Conservation (phyloP, 2,888 invertebrate genomes). For the Heliconius cydno region DNA sequence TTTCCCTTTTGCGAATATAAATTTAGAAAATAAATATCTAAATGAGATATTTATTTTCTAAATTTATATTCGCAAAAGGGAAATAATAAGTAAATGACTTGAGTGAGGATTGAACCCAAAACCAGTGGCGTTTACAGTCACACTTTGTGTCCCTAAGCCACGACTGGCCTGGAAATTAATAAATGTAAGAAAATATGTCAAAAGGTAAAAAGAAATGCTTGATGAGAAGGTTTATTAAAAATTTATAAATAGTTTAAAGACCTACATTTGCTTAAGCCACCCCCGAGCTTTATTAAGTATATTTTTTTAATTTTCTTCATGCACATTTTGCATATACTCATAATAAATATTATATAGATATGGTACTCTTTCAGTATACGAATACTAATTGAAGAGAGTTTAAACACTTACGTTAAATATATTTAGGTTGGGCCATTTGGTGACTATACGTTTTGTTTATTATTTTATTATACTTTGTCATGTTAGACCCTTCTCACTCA, state of each 20-base stretch:
- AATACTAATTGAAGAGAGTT: neutral
- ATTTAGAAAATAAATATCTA: no score
- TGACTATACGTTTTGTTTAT: neutral
- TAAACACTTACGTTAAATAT: neutral
- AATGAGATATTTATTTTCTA: no score
- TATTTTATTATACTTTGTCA: neutral
- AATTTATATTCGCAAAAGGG: no score
- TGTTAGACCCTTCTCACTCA: neutral
- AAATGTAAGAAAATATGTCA: neutral
- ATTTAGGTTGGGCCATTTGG: neutral
- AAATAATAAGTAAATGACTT: no score
- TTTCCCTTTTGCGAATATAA: no score
- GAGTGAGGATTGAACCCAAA: no score
- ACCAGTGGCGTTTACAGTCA: no score
- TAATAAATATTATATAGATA: neutral
- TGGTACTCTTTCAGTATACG: neutral
- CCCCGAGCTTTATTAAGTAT: slow-evolving; percentile 1
- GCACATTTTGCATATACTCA: neutral
- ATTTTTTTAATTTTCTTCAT: neutral
- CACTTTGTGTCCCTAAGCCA: no score
- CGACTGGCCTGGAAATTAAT: neutral
- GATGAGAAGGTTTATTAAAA: neutral
- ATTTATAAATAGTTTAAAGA: slow-evolving; percentile 9
- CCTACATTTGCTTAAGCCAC: neutral
- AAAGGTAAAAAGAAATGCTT: neutral